phyloP scores from a whole-genome alignment of 2,888 invertebrate genomes.

The Caenorhabditis auriculariae region DNA sequence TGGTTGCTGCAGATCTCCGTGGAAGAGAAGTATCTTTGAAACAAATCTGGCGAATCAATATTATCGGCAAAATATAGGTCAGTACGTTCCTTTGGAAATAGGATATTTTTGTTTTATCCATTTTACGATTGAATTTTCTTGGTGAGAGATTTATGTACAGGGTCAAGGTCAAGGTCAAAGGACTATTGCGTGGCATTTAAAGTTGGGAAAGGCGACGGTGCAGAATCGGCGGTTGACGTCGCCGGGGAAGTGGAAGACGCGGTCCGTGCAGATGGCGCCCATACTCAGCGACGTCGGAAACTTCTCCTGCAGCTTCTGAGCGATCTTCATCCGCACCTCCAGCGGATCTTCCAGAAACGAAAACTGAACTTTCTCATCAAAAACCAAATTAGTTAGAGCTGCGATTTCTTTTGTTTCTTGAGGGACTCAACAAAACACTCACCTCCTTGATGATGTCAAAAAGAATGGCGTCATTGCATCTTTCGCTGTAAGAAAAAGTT shows the following conservation, averaged over 20 bases:
- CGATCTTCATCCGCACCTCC: slow-evolving; percentile 6
- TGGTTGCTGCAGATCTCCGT: too few species aligned
- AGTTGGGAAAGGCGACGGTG: slow-evolving; percentile 5
- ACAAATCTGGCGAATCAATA: too few species aligned
- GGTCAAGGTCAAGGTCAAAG: slow-evolving; percentile 6
- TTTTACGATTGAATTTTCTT: too few species aligned
- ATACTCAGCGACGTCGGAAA: slow-evolving; percentile 18
- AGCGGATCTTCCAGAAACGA: neutral
- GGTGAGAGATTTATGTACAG: too few species aligned
- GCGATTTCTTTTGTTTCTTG: too few species aligned
- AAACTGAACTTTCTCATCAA: too few species aligned
- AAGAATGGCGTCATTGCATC: slow-evolving; percentile 18
- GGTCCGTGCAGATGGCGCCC: slow-evolving; percentile 24
- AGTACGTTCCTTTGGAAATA: too few species aligned
- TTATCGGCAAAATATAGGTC: too few species aligned
- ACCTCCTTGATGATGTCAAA: slow-evolving; percentile 19
- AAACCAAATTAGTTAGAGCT: too few species aligned
- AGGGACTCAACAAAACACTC: too few species aligned
- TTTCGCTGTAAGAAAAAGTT: slow-evolving; percentile 4
- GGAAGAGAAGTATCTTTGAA: too few species aligned
- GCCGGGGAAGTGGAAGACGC: slow-evolving; percentile 12
- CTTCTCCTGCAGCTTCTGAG: slow-evolving; percentile 8
- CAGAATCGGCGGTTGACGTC: slow-evolving; percentile 12
- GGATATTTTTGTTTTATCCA: too few species aligned
- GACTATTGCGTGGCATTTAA: slow-evolving; percentile 13